Evolutionary conservation across 1,140 invertebrate genomes (phyloP), one percentile per base, ranked within the genome.

Genomic region (Musca domestica): DNA sequence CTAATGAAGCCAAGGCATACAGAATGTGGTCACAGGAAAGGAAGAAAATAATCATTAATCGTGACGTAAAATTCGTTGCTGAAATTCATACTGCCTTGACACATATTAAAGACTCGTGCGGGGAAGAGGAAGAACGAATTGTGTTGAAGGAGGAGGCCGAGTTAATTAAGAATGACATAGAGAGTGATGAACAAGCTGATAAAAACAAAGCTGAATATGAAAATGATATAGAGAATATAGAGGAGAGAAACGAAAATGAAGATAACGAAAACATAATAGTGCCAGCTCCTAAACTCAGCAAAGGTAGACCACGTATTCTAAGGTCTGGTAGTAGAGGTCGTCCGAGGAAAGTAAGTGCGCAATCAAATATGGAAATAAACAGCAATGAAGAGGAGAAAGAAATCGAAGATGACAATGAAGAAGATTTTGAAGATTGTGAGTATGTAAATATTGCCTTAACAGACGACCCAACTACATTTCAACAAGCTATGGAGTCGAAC

Each of bases 1-100:
- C 48, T 27, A 15, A 27, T 15, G 66, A 70, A 30, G 27, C 22
- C 9, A 67, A 67, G 19, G 54, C 56, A 1, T 70, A 70, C n/a
- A 22, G 64, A 6, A 15, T 70, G 10, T 67, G 72, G 63, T 67
- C 74, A 20, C 67, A 64, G 6, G 63, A 66, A 52, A 74, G 67
- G 17, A 69, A 68, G 15, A 71, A 69, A 58, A 66, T 82, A 3
- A 70, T 67, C 49, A 74, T 70, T 10, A 72, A 70, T 19, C 71
- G 76, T 30, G 69, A 70, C 58, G 66, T 67, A 25, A 63, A 34
- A 23, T 66, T 67, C 27, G 23, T 70, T 1, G 46, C 68, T 67
- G 25, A 64, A 48, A 17, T 7, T 9, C 14, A 27, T 51, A n/a
- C 14, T 20, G n/a, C 12, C 41, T 14, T 48, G 17, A 46, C n/a